Evolutionary conservation across 2,113 vertebrate genomes (phyloP).

Genomic region (human): GRCh38 chr4:87090001-87090500

Average conservation of each 20-base stretch:
- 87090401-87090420: not conserved
- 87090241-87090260: not conserved
- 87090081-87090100: accelerated
- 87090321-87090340: not conserved
- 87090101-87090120: not conserved
- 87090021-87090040: slow-evolving; percentile 88
- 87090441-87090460: not conserved
- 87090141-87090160: not conserved
- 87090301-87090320: not conserved
- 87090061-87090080: slow-evolving; percentile 87
- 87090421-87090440: not conserved
- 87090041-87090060: slow-evolving; percentile 89
- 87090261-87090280: not conserved
- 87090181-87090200: not conserved
- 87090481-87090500: not conserved
- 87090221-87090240: not conserved
- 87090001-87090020: slow-evolving; percentile 93
- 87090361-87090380: not conserved
- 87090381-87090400: not conserved
- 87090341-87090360: not conserved
- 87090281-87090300: not conserved
- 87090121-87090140: not conserved
- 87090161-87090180: not conserved
- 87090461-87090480: not conserved
- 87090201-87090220: not conserved